These are phyloP conservation scores for Mythimna impura DNA, from an alignment of 2,888 invertebrate genomes.

Conservation along the genomic window DNA sequence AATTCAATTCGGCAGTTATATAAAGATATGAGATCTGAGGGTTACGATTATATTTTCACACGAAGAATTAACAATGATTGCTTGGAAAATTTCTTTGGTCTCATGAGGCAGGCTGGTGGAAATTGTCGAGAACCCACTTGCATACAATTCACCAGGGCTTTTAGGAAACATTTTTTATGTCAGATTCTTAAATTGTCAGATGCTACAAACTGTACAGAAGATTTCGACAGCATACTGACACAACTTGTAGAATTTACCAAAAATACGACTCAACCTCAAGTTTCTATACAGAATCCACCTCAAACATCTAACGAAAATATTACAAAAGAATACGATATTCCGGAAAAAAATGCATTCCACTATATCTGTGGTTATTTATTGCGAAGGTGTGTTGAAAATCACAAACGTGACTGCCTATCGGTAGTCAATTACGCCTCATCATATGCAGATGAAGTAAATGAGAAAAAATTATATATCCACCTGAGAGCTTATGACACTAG, in stretches of 20 bases:
- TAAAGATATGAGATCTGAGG: conserved; percentile 2
- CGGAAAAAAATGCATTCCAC: too few relatives aligned
- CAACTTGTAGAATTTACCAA: conserved; percentile 15
- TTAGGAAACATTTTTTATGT: conserved; percentile 3
- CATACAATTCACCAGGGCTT: conserved; percentile 4
- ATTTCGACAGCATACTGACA: conserved; percentile 28
- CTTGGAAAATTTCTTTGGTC: too few relatives aligned
- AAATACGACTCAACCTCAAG: conserved; percentile 6
- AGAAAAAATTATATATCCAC: too few relatives aligned
- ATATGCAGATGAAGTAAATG: too few relatives aligned
- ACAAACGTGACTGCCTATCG: too few relatives aligned
- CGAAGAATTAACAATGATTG: too few relatives aligned
- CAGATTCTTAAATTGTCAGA: conserved; percentile 27
- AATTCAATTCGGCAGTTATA: conserved; percentile 27
- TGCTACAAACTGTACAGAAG: conserved; percentile 29
- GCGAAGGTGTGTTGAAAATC: too few relatives aligned
- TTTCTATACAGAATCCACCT: conserved; percentile 12
- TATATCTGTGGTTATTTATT: too few relatives aligned
- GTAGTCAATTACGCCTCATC: too few relatives aligned
- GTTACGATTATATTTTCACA: too few relatives aligned
- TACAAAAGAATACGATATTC: background rate
- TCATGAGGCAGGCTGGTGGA: too few relatives aligned
- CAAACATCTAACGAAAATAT: conserved; percentile 7
- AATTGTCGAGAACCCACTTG: conserved; percentile 1
- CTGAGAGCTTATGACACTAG: too few relatives aligned